Evolutionary conservation across 2,113 vertebrate genomes (phyloP).

Genomic region (Machaerirhynchus nigripectus): DNA sequence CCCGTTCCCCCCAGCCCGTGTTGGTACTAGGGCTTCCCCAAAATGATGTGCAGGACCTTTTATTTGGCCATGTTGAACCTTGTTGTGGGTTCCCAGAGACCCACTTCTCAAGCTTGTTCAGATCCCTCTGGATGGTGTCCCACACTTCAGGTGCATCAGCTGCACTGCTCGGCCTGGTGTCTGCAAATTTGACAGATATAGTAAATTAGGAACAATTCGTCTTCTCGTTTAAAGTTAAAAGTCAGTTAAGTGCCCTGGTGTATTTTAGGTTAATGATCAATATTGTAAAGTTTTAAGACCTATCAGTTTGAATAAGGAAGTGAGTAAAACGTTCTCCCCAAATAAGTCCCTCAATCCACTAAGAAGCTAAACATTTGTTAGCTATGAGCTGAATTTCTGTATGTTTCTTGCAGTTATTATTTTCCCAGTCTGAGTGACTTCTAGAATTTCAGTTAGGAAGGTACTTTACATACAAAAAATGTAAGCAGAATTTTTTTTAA

Average conservation of each 20-base stretch:
- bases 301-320: neutral
- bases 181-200: neutral
- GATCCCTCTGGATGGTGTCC: neutral
- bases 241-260: neutral
- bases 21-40: neutral
- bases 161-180: neutral
- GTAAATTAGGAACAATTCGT: neutral
- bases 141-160: neutral
- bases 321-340: neutral
- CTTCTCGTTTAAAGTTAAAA: neutral
- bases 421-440: neutral
- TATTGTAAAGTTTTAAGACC: neutral
- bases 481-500: neutral
- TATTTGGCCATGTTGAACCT: neutral
- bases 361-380: neutral
- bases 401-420: neutral
- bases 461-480: neutral
- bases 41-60: neutral
- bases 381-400: neutral
- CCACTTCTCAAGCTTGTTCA: neutral
- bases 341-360: neutral
- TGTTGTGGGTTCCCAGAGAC: neutral
- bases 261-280: neutral
- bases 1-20: fast-evolving
- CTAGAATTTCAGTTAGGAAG: neutral